Base-by-base conservation (phyloP, 2,888 invertebrate species). In the Endomychus coccineus region DNA sequence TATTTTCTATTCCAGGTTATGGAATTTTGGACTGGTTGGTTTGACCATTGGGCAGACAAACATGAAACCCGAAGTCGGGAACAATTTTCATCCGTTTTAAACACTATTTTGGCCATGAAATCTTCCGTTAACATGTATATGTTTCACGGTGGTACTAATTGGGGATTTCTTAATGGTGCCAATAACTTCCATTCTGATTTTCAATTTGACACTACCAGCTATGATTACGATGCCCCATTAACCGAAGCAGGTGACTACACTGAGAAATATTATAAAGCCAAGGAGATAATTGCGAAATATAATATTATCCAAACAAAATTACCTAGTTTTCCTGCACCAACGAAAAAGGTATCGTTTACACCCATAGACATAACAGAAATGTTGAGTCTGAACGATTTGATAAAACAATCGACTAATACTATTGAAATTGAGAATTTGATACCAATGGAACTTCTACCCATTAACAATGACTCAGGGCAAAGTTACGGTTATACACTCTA, bases 201-300 rank as follows among this genome's bases (percentile, higher is more conserved):
- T 41, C 55, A 59, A 34, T 61, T 69, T 2, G 64, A 64, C 46
- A 66, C 66, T 9, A 65, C 66, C 1, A 69, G 68, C 42, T 71
- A 70, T 41, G 70, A 69, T 58, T 66, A 92, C 56, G 90, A 94
- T 61, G 86, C 92, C 1, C 94, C 94, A 0, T 66, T 96, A 48
- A 75, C 73, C 3, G 95, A 96, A 67, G 82, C 86, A 31, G 94
- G 94, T 2, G 91, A 92, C 67, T 81, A 84, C 1, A 91, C 91
- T 0, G 69, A 74, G 0, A 94, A 94, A 66, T 95, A 87, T 61
- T 72, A 71, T 42, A 73, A 71, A 2, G 73, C 88, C 33, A 74
- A 80, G 49, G 67, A 78, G n/a, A 65, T 77, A 11, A 47, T 61
- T 16, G 42, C 32, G 6, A 50, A 58, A 40, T 60, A 67, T 37